Evolutionary conservation across 2,113 vertebrate species (phyloP), one percentile per base, ranked within the genome.

Genomic region (Coryphaenoides rupestris): DNA sequence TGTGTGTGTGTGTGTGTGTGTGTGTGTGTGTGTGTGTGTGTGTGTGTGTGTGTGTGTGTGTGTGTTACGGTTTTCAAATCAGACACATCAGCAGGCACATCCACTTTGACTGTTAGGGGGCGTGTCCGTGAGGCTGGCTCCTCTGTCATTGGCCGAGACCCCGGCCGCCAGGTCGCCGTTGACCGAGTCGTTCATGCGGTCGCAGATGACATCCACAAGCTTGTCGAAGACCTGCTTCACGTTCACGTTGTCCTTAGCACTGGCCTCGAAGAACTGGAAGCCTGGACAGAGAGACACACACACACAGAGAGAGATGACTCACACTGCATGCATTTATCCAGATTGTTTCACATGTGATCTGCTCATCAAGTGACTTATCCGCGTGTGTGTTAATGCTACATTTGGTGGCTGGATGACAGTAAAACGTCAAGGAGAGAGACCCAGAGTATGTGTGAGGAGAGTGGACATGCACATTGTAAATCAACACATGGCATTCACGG

Each of bases 141-240:
- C 85, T 60, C 89, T 92, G 52, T 87, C 87, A 54, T 78, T 87
- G 76, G 79, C 80, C 5, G 83, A 26, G 0, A 57, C 59, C 14
- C 72, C 74, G 4, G 82, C 70, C 33, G 81, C 68, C n/a, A n/a
- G n/a, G 16, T 86, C 90, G 0, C 86, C 76, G 5, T 94, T 93
- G 65, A 93, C 75, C 54, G 86, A 93, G 69, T 95, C 92, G 0
- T 89, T 94, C 94, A 96, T 95, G 87, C 92, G 94, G 74, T 94
- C 91, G 0, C 93, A 96, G 86, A 96, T 94, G 68, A 92, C 63
- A 15, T 96, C 94, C 60, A 95, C 94, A 40, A 96, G 86, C 46
- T 87, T 89, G 70, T 96, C 95, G 1, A 96, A 96, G 49, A 93
- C 93, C 82, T 96, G 93, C 76, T 94, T 95, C 76, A 96, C 94